These are phyloP conservation scores for Araneus ventricosus DNA, from an alignment of 1,140 invertebrate genomes.

Conservation along the genomic window DNA sequence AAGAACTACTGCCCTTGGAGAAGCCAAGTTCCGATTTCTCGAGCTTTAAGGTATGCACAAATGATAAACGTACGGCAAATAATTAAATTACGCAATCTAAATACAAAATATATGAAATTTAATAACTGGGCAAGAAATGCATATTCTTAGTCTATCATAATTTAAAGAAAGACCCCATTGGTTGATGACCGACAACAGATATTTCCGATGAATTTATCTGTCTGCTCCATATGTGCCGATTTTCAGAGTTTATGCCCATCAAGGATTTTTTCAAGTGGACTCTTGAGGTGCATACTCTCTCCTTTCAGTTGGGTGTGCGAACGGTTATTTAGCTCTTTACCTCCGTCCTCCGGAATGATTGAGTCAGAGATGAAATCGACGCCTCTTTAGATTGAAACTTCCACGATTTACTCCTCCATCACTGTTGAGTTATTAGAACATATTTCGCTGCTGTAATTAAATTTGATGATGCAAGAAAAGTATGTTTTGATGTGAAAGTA, in stretches of 20 bases:
- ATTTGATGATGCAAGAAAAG: not conserved
- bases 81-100: too few relatives aligned
- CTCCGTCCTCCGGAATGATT: not conserved
- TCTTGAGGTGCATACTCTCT: conserved; percentile 27
- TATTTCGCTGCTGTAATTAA: not conserved
- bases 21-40: too few relatives aligned
- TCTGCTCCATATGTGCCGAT: conserved; percentile 5
- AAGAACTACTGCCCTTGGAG: too few relatives aligned
- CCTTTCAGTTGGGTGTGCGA: conserved; percentile 17
- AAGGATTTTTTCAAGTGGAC: conserved; percentile 32
- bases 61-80: too few relatives aligned
- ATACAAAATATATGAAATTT: too few relatives aligned
- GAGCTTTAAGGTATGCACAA: too few relatives aligned
- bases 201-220: conserved; percentile 29
- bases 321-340: conserved; percentile 20
- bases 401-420: not conserved
- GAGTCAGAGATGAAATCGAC: not conserved
- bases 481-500: not conserved
- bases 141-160: too few relatives aligned
- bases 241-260: conserved; percentile 25
- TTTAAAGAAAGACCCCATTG: too few relatives aligned
- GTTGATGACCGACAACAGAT: not conserved
- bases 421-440: not conserved
- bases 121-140: too few relatives aligned
- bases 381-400: not conserved